Conservation (phyloP, 1,140 invertebrate species). For the Lasioglossum albipes region DNA sequence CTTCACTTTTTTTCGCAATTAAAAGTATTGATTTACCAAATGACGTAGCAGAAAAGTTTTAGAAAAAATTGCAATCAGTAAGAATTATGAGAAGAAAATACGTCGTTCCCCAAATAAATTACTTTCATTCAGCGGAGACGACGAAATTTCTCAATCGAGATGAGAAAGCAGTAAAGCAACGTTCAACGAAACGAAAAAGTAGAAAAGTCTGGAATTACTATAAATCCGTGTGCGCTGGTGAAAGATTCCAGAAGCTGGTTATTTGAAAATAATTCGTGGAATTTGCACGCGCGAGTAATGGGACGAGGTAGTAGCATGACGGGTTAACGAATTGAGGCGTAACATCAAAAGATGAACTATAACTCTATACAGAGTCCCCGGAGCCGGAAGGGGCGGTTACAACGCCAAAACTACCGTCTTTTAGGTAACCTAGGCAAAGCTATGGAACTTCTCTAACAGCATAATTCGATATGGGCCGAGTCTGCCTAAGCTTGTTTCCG, state of each 20-base stretch:
- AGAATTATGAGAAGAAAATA: too few relatives aligned
- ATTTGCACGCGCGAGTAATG: background rate
- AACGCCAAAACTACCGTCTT: constrained; percentile 47
- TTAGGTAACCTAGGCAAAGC: constrained; percentile 54
- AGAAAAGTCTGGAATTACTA: too few relatives aligned
- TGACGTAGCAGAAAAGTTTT: too few relatives aligned
- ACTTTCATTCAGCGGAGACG: too few relatives aligned
- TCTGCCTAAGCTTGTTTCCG: constrained; percentile 75
- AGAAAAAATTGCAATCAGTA: too few relatives aligned
- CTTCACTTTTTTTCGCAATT: too few relatives aligned
- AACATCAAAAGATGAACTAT: constrained; percentile 13
- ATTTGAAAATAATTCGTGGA: background rate
- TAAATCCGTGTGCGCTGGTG: background rate
- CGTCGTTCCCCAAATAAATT: too few relatives aligned
- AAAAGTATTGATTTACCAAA: too few relatives aligned
- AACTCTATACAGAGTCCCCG: background rate
- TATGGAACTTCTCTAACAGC: constrained; percentile 66
- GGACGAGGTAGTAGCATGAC: background rate
- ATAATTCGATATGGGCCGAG: constrained; percentile 66
- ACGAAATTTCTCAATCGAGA: too few relatives aligned
- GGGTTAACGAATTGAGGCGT: too few relatives aligned
- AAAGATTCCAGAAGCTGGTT: background rate
- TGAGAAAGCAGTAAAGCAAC: too few relatives aligned
- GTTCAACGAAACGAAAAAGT: too few relatives aligned
- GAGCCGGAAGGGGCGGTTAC: constrained; percentile 29